Evolutionary conservation across 2,888 invertebrate genomes (phyloP), one percentile per base, ranked within the genome.

Genomic region (Tipula confusa): DNA sequence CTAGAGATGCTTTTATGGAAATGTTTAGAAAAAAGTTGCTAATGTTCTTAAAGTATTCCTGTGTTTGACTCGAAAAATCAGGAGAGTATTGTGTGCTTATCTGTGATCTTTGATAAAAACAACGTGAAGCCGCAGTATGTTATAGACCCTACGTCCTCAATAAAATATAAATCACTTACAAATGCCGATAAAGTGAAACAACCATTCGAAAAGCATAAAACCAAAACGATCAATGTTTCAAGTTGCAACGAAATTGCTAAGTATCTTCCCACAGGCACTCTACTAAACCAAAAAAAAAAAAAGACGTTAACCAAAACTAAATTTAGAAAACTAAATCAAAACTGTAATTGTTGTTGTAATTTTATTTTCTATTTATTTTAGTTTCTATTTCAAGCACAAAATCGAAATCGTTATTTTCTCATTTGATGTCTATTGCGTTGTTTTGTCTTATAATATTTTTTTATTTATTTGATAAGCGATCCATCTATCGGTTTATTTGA

Each of bases 391-490:
- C 24, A 64, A 64, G 18, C 18, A 64, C 13, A 64, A 64, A 64
- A 64, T 24, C 64, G 9, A 64, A 64, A 64, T 38, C 3, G 13
- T 38, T 38, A 13, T 38, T 38, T 38, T 64, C 18, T 64, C n/a
- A 64, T 64, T 24, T 64, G 64, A 64, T 64, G 64, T 64, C 24
- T 64, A 9, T 64, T 18, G 64, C 24, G 43, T 43, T 43, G n/a
- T 43, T 43, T 11, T 43, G 2, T 43, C 15, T 43, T 9, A 11
- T 9, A 33, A 33, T 33, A 33, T 33, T 9, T 11, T 64, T 64
- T 64, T 64, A 43, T 64, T 64, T 64, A 64, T 43, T 43, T 18
- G 64, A 64, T 64, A 64, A 64, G 64, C 64, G 24, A 64, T 64
- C 15, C 9, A 64, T 64, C 64, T 64, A 24, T 64, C 64, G 64